A percentile compares a stretch with the other conserved stretches of the same genome.
Evolutionary conservation across 2,888 invertebrate species (phyloP).

Genomic region (Drosophila tripunctata): DNA sequence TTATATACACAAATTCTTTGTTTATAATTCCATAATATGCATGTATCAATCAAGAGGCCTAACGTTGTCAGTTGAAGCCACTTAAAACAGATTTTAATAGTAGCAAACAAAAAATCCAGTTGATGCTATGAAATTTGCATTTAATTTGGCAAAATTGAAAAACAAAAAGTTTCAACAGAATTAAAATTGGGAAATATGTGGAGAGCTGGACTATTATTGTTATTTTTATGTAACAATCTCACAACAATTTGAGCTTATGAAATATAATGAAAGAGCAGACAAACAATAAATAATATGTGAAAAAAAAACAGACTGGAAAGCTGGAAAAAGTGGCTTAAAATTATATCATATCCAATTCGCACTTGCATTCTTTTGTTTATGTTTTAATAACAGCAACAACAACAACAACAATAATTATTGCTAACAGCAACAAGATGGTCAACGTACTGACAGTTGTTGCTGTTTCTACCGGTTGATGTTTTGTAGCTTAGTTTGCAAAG

Average conservation of each 20-base stretch:
- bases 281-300: slow-evolving; percentile 30
- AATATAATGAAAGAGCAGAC: slow-evolving; percentile 59
- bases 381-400: slow-evolving; percentile 31
- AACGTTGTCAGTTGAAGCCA: slow-evolving; percentile 55
- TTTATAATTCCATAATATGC: slow-evolving; percentile 37
- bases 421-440: slow-evolving; percentile 73
- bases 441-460: slow-evolving; percentile 57
- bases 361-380: neutral
- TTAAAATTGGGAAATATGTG: slow-evolving; percentile 29
- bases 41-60: slow-evolving; percentile 52
- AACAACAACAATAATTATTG: slow-evolving; percentile 44
- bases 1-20: slow-evolving; percentile 9
- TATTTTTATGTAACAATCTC: slow-evolving; percentile 6
- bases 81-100: slow-evolving; percentile 59
- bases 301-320: no score
- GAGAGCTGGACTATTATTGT: neutral
- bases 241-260: slow-evolving; percentile 50
- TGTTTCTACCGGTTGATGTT: slow-evolving; percentile 11
- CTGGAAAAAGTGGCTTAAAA: slow-evolving; percentile 75
- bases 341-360: slow-evolving; percentile 32
- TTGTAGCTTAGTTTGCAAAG: slow-evolving; percentile 2
- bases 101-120: slow-evolving; percentile 16
- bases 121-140: slow-evolving; percentile 53
- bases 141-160: slow-evolving; percentile 55
- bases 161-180: slow-evolving; percentile 17